A percentile compares a stretch with the other conserved stretches of the same genome.
Evolutionary conservation across 2,113 vertebrate genomes (phyloP).

Genomic region (Corythoichthys haematopterus): DNA sequence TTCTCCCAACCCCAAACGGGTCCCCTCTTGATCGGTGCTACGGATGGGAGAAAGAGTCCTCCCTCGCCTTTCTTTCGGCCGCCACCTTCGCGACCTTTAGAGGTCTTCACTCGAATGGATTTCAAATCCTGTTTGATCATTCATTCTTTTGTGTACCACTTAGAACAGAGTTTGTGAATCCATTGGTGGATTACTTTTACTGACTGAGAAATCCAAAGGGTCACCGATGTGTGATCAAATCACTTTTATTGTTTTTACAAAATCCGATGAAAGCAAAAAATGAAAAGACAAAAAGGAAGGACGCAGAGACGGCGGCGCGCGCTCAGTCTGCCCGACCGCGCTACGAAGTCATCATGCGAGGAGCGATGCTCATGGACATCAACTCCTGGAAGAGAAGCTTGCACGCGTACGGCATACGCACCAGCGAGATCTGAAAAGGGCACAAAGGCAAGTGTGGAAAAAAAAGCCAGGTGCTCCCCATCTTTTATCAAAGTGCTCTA

Average conservation of each 20-base stretch:
- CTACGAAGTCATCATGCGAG: conserved; percentile 90
- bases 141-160: too few relatives aligned
- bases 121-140: too few relatives aligned
- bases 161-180: too few relatives aligned
- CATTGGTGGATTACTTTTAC: too few relatives aligned
- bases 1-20: too few relatives aligned
- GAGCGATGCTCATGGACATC: conserved; percentile 99
- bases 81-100: too few relatives aligned
- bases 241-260: conserved; percentile 40
- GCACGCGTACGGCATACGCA: conserved; percentile 95
- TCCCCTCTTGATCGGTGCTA: too few relatives aligned
- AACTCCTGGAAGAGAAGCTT: conserved; percentile 96
- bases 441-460: background rate
- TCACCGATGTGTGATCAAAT: conserved; percentile 14
- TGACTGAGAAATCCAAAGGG: conserved; percentile 13
- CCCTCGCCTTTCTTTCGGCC: too few relatives aligned
- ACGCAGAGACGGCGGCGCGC: background rate
- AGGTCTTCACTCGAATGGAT: too few relatives aligned
- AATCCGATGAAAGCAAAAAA: conserved; percentile 11
- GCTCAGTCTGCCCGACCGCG: background rate
- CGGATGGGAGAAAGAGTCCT: too few relatives aligned
- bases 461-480: background rate
- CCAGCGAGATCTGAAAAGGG: conserved; percentile 84
- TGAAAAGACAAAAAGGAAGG: background rate
- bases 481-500: too few relatives aligned